Percentiles rank a stretch among this genome's conserved stretches.
Conservation (phyloP, 2,113 vertebrate genomes). For the Burhinus bistriatus region DNA sequence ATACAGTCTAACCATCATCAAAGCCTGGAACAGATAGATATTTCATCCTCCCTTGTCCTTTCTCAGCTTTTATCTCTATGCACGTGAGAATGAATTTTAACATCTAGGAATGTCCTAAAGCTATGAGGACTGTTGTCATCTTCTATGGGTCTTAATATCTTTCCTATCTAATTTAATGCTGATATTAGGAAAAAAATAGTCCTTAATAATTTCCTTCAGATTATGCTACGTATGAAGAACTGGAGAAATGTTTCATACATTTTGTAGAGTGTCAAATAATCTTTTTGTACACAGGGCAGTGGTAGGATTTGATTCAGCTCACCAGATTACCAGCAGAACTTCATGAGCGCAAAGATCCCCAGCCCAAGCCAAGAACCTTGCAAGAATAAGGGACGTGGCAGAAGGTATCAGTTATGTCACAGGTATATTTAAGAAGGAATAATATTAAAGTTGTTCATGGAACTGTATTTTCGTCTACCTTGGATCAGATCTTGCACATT, state of each 20-base stretch:
- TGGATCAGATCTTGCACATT: not conserved
- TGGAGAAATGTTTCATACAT: not conserved
- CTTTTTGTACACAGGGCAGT: not conserved
- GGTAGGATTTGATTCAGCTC: not conserved
- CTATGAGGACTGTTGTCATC: not conserved
- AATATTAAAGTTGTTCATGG: not conserved
- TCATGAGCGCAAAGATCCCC: not conserved
- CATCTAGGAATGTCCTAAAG: not conserved
- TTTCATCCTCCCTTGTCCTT: not conserved
- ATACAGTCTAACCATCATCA: conserved; percentile 12
- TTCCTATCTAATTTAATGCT: not conserved
- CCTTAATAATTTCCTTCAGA: not conserved
- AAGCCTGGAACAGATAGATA: not conserved
- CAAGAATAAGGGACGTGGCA: accelerated
- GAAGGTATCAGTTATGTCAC: not conserved
- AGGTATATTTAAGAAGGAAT: not conserved
- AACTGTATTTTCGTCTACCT: not conserved
- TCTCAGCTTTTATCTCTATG: not conserved
- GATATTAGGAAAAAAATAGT: not conserved
- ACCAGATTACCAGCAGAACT: not conserved
- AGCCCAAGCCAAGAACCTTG: not conserved
- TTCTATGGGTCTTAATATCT: not conserved
- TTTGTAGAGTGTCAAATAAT: not conserved
- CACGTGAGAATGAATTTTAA: not conserved
- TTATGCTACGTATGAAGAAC: not conserved